Base-by-base conservation (phyloP, 2,113 vertebrate genomes). In the Chrysemys picta region DNA sequence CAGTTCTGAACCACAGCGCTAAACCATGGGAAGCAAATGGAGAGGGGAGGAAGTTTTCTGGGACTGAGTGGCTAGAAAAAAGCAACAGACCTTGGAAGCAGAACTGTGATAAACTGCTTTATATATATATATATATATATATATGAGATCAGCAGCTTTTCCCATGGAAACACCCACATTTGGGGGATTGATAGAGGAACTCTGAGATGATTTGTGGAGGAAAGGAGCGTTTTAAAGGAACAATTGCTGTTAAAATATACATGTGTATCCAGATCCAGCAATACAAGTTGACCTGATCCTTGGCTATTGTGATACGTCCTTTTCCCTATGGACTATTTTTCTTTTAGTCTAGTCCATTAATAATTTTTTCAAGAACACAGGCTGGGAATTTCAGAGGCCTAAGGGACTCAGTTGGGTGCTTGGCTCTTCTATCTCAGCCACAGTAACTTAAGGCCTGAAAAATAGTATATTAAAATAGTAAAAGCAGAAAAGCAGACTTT, bases 1-100 rank as follows among this genome's bases (percentile, higher is more conserved):
- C 19, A 11, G 59, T 78, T 89, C 35, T 24, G 90, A 59, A 1
- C 0, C 0, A 0, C 11, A 75, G n/a, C 49, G 0, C 0, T 22
- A 79, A 52, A 62, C 79, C 45, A 69, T 22, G 0, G 1, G 57
- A 62, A 54, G 65, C 6, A 3, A 83, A 85, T 59, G 38, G 78
- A 80, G 65, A 5, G 8, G 31, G 2, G n/a, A 79, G 24, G 1
- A 0, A 6, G 76, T 5, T 62, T 82, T 83, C 47, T 52, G 82
- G 69, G 87, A 90, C 24, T 1, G 16, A 88, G 83, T 38, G 88
- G 27, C 0, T 1, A 84, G 11, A 88, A 85, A 85, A 83, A 53
- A 31, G 92, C n/a, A 49, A 54, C 13, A 17, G 17, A 3, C 84
- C 85, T 87, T 84, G 52, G 88, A 86, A 89, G 35, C 0, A 84